Conservation (phyloP, 2,113 vertebrate genomes). For the Paradoxurus hermaphroditus region DNA sequence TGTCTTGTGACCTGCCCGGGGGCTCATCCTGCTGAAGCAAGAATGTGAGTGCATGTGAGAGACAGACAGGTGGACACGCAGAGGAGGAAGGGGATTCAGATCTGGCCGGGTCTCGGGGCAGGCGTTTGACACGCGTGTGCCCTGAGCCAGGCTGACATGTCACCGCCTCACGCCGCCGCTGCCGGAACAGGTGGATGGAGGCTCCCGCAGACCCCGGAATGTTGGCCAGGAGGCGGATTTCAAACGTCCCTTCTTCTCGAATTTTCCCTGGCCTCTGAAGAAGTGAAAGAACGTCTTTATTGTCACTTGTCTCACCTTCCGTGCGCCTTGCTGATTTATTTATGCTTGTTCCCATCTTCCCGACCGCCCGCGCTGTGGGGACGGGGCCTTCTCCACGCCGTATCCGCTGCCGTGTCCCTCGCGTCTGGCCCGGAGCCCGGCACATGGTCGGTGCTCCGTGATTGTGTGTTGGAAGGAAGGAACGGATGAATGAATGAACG, state of each 20-base stretch:
- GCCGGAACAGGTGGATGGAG: background rate
- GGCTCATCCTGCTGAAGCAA: background rate
- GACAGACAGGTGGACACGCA: background rate
- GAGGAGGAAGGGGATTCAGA: background rate
- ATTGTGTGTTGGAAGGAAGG: background rate
- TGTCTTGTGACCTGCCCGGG: background rate
- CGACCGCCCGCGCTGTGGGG: background rate
- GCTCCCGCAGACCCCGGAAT: background rate
- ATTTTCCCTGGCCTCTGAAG: background rate
- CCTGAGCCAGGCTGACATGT: too few relatives aligned
- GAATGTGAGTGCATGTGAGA: background rate
- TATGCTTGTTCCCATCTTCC: too few relatives aligned
- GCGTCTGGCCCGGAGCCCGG: background rate
- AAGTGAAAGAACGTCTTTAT: background rate
- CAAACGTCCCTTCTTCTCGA: background rate
- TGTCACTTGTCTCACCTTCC: background rate
- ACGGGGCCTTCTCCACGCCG: background rate
- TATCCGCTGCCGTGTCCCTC: background rate
- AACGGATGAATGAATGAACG: background rate
- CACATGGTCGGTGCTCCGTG: background rate
- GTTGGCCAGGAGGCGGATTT: background rate
- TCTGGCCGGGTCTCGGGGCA: background rate
- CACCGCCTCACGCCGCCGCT: background rate
- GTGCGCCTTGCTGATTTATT: fast-evolving
- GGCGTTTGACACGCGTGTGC: background rate